phyloP scores from a whole-genome alignment of 1,140 invertebrate species.

The Leptinotarsa texana region DNA sequence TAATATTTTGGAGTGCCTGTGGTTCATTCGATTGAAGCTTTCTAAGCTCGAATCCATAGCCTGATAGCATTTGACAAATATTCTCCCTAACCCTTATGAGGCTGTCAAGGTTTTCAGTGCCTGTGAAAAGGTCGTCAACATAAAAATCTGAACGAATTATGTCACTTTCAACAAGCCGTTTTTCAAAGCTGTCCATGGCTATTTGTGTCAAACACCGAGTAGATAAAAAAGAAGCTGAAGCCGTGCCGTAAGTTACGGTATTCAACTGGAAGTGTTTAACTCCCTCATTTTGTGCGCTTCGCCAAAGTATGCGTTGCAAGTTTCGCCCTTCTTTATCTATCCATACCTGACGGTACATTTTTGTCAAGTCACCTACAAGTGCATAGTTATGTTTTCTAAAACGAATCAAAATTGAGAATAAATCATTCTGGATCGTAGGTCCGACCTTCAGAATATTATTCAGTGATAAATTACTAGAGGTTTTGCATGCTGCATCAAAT shows the following conservation, averaged over 20 bases:
- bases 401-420: slow-evolving; percentile 53
- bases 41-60: neutral
- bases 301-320: slow-evolving; percentile 54
- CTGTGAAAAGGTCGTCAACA: slow-evolving; percentile 57
- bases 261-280: slow-evolving; percentile 39
- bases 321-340: slow-evolving; percentile 44
- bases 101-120: slow-evolving; percentile 43
- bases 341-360: slow-evolving; percentile 55
- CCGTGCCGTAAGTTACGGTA: slow-evolving; percentile 44
- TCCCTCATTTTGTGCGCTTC: slow-evolving; percentile 38
- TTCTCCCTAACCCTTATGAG: neutral
- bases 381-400: slow-evolving; percentile 53
- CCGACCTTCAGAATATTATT: slow-evolving; percentile 47
- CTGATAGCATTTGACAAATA: neutral
- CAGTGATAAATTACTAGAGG: slow-evolving; percentile 30
- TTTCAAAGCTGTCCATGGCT: slow-evolving; percentile 30
- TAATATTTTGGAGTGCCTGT: too few relatives aligned
- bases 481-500: slow-evolving; percentile 52
- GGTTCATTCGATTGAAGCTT: slow-evolving; percentile 3
- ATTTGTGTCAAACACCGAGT: slow-evolving; percentile 40
- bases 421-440: slow-evolving; percentile 50
- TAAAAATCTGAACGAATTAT: slow-evolving; percentile 52
- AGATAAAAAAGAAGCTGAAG: slow-evolving; percentile 46
- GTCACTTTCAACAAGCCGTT: slow-evolving; percentile 38
- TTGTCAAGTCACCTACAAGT: slow-evolving; percentile 54